Evolutionary conservation across 2,797 vertebrate genomes (phyloP), one percentile per base, ranked within the genome.

Genomic region (Parotocinclus haroldoi): DNA sequence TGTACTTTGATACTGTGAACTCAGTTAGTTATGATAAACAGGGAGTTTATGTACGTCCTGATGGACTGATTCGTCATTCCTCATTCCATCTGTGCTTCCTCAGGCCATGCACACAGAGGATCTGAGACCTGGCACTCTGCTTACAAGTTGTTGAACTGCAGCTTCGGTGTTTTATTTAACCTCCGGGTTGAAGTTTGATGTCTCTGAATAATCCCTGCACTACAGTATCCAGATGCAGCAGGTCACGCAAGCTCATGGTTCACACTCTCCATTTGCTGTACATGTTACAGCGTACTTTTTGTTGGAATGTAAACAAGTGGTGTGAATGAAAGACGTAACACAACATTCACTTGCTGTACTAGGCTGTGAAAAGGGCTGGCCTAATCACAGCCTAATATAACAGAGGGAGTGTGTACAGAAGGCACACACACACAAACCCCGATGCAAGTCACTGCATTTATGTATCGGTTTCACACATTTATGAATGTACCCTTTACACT

Each of bases 241-340:
- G 27, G 27, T 2, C 27, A 27, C 5, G 27, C 27, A 27, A 27
- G 27, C 27, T 5, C 27, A 27, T 11, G 56, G 44, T 49, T 71
- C 44, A 10, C 12, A n/a, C 46, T 44, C 18, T 51, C 51, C 54
- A 49, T 61, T 52, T 58, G 58, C 63, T 53, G 2, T 19, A 62
- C 80, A 13, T 74, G 72, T 73, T 55, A 45, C 13, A 16, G 69
- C 81, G 57, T 45, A 78, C 54, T 51, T 13, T 39, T 52, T 39
- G 4, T 19, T 58, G 72, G 77, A 81, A 80, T 83, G 78, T 79
- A 75, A 82, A 78, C 59, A 66, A 42, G 40, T 45, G 27, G 36
- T 42, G 7, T 44, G 56, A 61, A 42, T 37, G 58, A 61, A 48
- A 42, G 63, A 58, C 7, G 56, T 66, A 56, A 69, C 19, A 10